These are phyloP conservation scores for Cephus nigrinus DNA, from an alignment of 2,888 invertebrate species.

Conservation along the genomic window DNA sequence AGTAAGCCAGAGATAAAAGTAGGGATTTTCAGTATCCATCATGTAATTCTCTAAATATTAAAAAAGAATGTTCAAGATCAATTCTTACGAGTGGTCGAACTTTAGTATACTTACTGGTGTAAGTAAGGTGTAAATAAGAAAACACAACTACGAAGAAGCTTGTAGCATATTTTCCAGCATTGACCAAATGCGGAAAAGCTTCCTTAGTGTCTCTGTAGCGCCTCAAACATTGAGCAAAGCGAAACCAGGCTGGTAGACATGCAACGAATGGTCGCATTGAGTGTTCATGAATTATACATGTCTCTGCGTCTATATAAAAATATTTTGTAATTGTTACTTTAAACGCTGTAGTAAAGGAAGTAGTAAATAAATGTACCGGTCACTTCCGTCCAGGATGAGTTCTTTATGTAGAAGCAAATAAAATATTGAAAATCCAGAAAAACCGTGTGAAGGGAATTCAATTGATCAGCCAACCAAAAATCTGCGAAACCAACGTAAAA, in stretches of 20 bases:
- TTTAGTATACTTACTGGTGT: constrained; percentile 60
- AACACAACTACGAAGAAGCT: constrained; percentile 80
- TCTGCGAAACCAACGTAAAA: constrained; percentile 85
- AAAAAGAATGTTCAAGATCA: constrained; percentile 4
- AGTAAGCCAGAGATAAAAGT: constrained; percentile 78
- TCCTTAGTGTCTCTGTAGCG: constrained; percentile 84
- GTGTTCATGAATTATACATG: constrained; percentile 64
- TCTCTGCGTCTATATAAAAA: constrained; percentile 63
- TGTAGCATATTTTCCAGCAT: constrained; percentile 85
- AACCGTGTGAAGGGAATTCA: constrained; percentile 81
- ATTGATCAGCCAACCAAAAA: constrained; percentile 88
- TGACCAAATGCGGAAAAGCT: constrained; percentile 84
- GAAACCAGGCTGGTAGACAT: constrained; percentile 86
- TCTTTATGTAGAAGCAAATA: constrained; percentile 79
- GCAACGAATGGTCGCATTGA: constrained; percentile 74
- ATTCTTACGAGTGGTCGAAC: not conserved
- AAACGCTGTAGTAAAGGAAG: not conserved
- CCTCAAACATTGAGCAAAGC: constrained; percentile 86
- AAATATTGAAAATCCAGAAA: constrained; percentile 84
- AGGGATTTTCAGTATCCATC: constrained; percentile 71
- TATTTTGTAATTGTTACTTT: not conserved
- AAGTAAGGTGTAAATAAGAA: constrained; percentile 63
- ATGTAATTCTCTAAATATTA: constrained; percentile 64
- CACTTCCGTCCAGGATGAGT: constrained; percentile 70
- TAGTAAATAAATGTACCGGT: constrained; percentile 55